These are phyloP conservation scores for Atta colombica DNA, from an alignment of 1,140 invertebrate genomes.

Conservation along the genomic window DNA sequence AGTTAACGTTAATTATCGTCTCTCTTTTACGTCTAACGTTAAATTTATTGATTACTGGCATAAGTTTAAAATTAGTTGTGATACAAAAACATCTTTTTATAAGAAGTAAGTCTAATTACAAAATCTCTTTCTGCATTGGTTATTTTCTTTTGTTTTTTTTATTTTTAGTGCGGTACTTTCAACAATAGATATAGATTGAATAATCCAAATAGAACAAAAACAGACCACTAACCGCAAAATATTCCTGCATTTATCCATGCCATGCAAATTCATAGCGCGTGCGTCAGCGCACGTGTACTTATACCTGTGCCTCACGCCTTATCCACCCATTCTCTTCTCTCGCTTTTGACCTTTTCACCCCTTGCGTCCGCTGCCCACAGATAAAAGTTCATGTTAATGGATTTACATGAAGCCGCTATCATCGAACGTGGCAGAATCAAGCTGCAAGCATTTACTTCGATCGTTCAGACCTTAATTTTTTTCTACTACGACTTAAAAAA, in stretches of 20 bases:
- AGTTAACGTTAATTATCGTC: slow-evolving; percentile 11
- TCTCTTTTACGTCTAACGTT: not conserved
- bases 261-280: slow-evolving; percentile 32
- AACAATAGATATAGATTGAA: not conserved
- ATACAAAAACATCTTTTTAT: slow-evolving; percentile 12
- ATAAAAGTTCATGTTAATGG: slow-evolving; percentile 75
- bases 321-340: slow-evolving; percentile 62
- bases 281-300: slow-evolving; percentile 49
- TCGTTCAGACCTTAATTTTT: slow-evolving; percentile 34
- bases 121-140: not conserved
- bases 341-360: slow-evolving; percentile 75
- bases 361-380: slow-evolving; percentile 45
- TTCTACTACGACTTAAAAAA: not conserved
- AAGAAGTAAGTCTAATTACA: not conserved
- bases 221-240: slow-evolving; percentile 19
- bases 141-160: not conserved
- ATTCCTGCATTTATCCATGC: slow-evolving; percentile 2
- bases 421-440: slow-evolving; percentile 63
- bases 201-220: slow-evolving; percentile 5
- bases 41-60: slow-evolving; percentile 13
- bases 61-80: slow-evolving; percentile 14
- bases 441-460: slow-evolving; percentile 52
- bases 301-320: slow-evolving; percentile 52
- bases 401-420: slow-evolving; percentile 73
- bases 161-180: not conserved